Percentiles rank a stretch among this genome's conserved stretches.
Evolutionary conservation across 2,113 vertebrate genomes (phyloP).

Genomic region (Madoqua kirkii): DNA sequence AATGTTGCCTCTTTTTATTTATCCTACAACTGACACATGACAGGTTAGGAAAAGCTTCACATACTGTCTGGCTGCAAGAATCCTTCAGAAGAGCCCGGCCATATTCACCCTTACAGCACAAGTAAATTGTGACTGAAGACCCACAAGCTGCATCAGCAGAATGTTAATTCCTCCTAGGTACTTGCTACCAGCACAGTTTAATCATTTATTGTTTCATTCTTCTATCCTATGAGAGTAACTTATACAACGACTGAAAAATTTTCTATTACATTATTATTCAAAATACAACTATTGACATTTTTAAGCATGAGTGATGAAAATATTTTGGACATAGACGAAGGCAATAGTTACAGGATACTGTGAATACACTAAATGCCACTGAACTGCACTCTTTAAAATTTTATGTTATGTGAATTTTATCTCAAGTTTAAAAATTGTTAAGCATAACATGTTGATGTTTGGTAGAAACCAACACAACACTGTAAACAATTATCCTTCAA

Average conservation of each 20-base stretch:
- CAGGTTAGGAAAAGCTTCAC: background rate
- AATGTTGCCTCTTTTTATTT: background rate
- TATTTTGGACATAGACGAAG: background rate
- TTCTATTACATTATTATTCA: background rate
- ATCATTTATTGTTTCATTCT: background rate
- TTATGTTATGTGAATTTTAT: background rate
- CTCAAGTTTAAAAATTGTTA: background rate
- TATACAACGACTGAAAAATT: background rate
- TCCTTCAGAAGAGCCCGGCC: background rate
- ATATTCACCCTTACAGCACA: background rate
- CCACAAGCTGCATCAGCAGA: background rate
- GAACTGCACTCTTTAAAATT: background rate
- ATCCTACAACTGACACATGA: background rate
- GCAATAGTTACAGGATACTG: background rate
- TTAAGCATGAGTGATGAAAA: background rate
- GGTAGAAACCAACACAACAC: background rate
- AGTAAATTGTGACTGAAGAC: background rate
- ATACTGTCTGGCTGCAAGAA: background rate
- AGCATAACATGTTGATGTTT: background rate
- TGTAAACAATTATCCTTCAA: background rate
- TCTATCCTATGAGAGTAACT: background rate
- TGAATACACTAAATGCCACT: background rate
- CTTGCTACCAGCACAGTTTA: background rate
- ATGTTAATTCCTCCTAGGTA: background rate
- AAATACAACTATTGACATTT: background rate